These are phyloP conservation scores for Cephus cinctus DNA, from an alignment of 1,140 invertebrate species.

Conservation along the genomic window DNA sequence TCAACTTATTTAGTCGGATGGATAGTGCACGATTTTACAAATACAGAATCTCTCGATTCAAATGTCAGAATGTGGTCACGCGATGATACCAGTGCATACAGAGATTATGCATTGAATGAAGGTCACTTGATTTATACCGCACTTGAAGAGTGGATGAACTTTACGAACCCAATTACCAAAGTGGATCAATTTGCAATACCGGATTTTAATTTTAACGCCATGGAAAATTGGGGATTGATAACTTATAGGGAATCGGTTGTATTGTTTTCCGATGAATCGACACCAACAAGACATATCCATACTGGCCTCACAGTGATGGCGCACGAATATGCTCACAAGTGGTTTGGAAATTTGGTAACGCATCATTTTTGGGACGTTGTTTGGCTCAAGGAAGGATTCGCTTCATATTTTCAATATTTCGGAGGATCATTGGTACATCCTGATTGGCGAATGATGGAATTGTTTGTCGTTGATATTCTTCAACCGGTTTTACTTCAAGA, in stretches of 20 bases:
- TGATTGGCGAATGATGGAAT: constrained; percentile 76
- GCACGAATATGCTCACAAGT: constrained; percentile 68
- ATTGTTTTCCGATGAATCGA: no score
- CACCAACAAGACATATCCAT: no score
- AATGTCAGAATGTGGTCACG: constrained; percentile 27
- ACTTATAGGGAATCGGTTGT: constrained; percentile 67
- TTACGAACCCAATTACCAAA: constrained; percentile 30
- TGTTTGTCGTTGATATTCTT: constrained; percentile 71
- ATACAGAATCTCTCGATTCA: constrained; percentile 26
- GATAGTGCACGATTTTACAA: constrained; percentile 69
- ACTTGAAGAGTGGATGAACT: constrained; percentile 17
- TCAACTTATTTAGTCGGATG: constrained; percentile 76
- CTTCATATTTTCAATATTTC: constrained; percentile 65
- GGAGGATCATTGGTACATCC: constrained; percentile 56
- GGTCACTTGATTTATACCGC: constrained; percentile 19
- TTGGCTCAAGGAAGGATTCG: constrained; percentile 73
- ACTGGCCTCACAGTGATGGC: constrained; percentile 58
- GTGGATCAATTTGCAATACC: constrained; percentile 76
- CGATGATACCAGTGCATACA: constrained; percentile 12
- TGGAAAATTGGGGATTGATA: constrained; percentile 86
- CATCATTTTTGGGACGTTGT: constrained; percentile 56
- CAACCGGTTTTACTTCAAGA: constrained; percentile 63
- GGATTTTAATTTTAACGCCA: constrained; percentile 76
- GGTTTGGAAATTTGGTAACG: constrained; percentile 61
- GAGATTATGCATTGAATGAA: constrained; percentile 17